phyloP scores from a whole-genome alignment of 2,888 invertebrate species.

The Athalia circularis region DNA sequence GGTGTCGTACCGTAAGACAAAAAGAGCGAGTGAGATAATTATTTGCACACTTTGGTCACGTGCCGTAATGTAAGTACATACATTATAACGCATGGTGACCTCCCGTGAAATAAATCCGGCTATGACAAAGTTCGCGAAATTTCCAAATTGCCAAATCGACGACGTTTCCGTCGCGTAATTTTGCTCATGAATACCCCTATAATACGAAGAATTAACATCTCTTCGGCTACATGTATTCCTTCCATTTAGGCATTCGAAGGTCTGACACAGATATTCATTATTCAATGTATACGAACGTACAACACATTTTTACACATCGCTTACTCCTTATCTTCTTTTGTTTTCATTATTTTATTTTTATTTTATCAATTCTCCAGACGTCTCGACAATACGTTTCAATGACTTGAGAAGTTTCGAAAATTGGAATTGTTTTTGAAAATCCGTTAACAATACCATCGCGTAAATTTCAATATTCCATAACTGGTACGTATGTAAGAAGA shows the following conservation, averaged over 20 bases:
- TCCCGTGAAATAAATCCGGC: neutral
- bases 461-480: no score
- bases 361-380: no score
- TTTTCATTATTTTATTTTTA: neutral
- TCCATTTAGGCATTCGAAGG: neutral
- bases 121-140: slow-evolving; percentile 19
- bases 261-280: slow-evolving; percentile 26
- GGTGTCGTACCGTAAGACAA: neutral
- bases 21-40: neutral
- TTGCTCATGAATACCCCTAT: slow-evolving; percentile 1
- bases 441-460: no score
- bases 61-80: neutral
- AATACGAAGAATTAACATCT: neutral
- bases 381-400: no score
- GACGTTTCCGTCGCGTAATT: neutral
- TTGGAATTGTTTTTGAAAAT: no score
- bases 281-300: neutral
- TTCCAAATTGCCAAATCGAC: slow-evolving; percentile 26
- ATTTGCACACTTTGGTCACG: neutral
- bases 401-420: no score
- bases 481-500: no score
- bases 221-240: neutral
- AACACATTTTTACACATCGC: neutral
- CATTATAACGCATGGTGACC: neutral
- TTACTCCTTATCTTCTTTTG: neutral